phyloP scores from a whole-genome alignment of 2,797 vertebrate species.

The Zalophus californianus region DNA sequence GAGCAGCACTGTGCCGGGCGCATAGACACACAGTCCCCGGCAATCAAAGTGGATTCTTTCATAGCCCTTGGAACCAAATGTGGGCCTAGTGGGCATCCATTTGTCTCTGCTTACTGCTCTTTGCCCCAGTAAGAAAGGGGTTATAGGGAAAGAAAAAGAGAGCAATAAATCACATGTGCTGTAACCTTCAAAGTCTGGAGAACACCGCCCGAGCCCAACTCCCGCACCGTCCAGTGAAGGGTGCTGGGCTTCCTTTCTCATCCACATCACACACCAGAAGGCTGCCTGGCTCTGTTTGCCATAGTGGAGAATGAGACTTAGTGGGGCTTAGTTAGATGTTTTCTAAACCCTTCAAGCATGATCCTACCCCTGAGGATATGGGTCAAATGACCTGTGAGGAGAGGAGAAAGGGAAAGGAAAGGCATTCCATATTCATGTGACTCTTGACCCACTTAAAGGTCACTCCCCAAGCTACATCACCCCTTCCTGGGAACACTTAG shows the following conservation, averaged over 20 bases:
- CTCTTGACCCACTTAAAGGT: conserved; percentile 76
- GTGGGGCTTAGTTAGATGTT: neutral
- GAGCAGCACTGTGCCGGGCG: neutral
- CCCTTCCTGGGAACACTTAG: conserved; percentile 72
- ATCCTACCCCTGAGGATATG: conserved; percentile 68
- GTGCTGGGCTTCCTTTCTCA: neutral
- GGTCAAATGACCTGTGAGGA: conserved; percentile 71
- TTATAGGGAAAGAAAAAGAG: conserved; percentile 66
- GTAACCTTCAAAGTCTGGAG: conserved; percentile 61
- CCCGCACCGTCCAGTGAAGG: neutral
- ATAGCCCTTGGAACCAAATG: neutral
- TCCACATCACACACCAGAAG: neutral
- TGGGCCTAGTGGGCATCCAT: neutral
- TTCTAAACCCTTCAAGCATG: conserved; percentile 71
- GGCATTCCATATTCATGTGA: conserved; percentile 80
- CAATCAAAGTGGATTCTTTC: neutral
- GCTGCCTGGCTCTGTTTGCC: neutral
- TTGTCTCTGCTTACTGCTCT: conserved; percentile 51
- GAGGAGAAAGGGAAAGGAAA: conserved; percentile 40
- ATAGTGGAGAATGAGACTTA: neutral
- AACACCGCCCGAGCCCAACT: conserved; percentile 47
- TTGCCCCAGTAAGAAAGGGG: neutral
- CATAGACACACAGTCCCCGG: neutral
- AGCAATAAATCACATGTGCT: conserved; percentile 51
- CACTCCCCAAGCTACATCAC: conserved; percentile 20